Evolutionary conservation across 2,888 invertebrate genomes (phyloP), one percentile per base, ranked within the genome.

Genomic region (Caenorhabditis sulstoni): DNA sequence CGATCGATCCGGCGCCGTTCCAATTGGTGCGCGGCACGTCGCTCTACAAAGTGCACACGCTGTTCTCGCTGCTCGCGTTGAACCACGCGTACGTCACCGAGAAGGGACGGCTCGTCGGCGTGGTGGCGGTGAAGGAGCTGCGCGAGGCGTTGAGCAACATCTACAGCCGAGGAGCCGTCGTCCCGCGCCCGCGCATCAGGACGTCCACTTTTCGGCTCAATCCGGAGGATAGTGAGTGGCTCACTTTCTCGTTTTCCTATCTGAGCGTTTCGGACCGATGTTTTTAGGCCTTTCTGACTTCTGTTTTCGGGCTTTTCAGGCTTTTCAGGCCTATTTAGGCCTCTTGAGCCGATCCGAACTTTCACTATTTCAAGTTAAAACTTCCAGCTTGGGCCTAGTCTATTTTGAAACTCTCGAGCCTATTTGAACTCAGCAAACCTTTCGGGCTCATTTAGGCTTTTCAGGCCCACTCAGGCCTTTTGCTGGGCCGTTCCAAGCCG

Each of bases 11-110:
- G 0, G 96, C 98, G 47, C 89, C 89, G 8, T 89, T 89, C 83
- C 89, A 89, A 62, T 74, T 89, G 22, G 89, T 89, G 23, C 79
- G 82, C 44, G 89, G 88, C 74, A 89, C 89, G 1, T 87, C 87
- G 0, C 83, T 89, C 20, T 89, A 90, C 81, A 89, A 89, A 79
- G 89, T 97, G 5, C 98, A 99, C 91, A 97, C 97, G 0, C 92
- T 99, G 59, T 99, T 99, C 92, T 97, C 97, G n/a, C 95, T 99
- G 93, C 94, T 99, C 81, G 97, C 97, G n/a, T 94, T 99, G 23
- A 96, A 96, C 92, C 95, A 96, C 89, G 97, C 98, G 0, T 99
- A 98, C 91, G 98, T 99, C 16, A 99, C 98, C 0, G 95, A 96
- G 78, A 96, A 96, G 66, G 99, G 97, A 0, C 93, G 95, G 82